phyloP scores from a whole-genome alignment of 2,888 invertebrate genomes.

The Machimus rusticus region DNA sequence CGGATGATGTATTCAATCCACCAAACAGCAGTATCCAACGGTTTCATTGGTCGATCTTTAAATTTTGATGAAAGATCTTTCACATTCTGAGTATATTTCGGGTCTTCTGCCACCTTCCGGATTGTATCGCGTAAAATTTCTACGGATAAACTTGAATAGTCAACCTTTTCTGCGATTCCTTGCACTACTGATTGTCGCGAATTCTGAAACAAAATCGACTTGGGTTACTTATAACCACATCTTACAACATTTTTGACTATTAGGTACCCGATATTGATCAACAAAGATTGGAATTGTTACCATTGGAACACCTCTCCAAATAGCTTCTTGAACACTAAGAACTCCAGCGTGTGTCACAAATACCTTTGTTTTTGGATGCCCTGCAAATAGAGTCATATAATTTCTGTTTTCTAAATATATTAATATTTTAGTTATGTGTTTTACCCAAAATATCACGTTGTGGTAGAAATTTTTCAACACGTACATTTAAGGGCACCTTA shows the following conservation, averaged over 20 bases:
- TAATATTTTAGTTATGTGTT: slow-evolving; percentile 39
- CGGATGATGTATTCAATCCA: slow-evolving; percentile 70
- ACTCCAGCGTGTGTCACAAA: slow-evolving; percentile 48
- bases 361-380: slow-evolving; percentile 45
- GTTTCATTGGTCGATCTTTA: slow-evolving; percentile 64
- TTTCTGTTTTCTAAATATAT: background rate
- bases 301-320: slow-evolving; percentile 49
- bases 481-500: slow-evolving; percentile 61
- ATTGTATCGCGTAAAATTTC: slow-evolving; percentile 43
- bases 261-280: slow-evolving; percentile 48
- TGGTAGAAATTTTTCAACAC: slow-evolving; percentile 64
- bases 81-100: slow-evolving; percentile 52
- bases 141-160: slow-evolving; percentile 47
- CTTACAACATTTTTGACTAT: background rate
- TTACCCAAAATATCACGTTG: slow-evolving; percentile 66
- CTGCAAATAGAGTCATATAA: background rate
- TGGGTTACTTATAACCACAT: background rate
- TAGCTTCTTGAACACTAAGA: slow-evolving; percentile 48
- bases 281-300: slow-evolving; percentile 47
- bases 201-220: slow-evolving; percentile 12
- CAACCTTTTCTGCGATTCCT: slow-evolving; percentile 49
- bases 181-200: slow-evolving; percentile 8
- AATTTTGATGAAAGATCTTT: slow-evolving; percentile 61
- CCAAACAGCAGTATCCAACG: slow-evolving; percentile 67
- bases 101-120: slow-evolving; percentile 43